These are phyloP conservation scores for Drosophila erecta DNA, from an alignment of 1,140 invertebrate species.

Conservation along the genomic window DNA sequence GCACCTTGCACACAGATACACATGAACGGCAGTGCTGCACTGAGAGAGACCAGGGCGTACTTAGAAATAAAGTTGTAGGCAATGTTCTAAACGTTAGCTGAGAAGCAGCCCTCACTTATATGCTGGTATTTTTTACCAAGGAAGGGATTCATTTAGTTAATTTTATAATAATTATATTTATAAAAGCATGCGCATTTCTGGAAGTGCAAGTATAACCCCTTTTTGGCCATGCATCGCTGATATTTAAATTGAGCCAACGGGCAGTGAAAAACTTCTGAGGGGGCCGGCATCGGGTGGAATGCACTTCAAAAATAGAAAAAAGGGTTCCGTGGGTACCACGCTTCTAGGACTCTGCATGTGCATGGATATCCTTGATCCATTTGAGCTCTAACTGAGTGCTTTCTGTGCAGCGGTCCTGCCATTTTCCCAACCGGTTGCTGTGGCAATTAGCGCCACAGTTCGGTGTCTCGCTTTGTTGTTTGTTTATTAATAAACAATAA, in stretches of 20 bases:
- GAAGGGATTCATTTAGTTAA: no score
- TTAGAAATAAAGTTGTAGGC: neutral
- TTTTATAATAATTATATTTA: neutral
- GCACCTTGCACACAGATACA: conserved; percentile 66
- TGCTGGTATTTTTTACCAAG: no score
- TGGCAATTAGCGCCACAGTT: conserved; percentile 65
- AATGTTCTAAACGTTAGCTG: no score
- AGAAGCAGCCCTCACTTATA: no score
- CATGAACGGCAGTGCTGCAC: conserved; percentile 8
- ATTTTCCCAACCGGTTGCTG: conserved; percentile 47
- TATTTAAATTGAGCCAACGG: conserved; percentile 77
- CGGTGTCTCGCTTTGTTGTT: conserved; percentile 56
- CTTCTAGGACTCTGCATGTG: conserved; percentile 39
- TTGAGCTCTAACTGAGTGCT: conserved; percentile 30
- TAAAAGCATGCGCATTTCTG: neutral
- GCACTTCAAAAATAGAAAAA: conserved; percentile 78
- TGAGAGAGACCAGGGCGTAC: conserved; percentile 4
- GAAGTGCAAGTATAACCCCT: conserved; percentile 20
- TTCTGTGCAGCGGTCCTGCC: neutral
- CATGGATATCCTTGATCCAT: conserved; percentile 46
- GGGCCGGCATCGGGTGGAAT: conserved; percentile 48
- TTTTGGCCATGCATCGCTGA: conserved; percentile 75
- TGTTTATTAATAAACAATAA: conserved; percentile 83
- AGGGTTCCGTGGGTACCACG: conserved; percentile 47
- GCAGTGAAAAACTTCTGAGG: conserved; percentile 59